Evolutionary conservation across 35 echinoderm and acorn worm genomes (phyloP).

Genomic region (Acanthaster planci): DNA sequence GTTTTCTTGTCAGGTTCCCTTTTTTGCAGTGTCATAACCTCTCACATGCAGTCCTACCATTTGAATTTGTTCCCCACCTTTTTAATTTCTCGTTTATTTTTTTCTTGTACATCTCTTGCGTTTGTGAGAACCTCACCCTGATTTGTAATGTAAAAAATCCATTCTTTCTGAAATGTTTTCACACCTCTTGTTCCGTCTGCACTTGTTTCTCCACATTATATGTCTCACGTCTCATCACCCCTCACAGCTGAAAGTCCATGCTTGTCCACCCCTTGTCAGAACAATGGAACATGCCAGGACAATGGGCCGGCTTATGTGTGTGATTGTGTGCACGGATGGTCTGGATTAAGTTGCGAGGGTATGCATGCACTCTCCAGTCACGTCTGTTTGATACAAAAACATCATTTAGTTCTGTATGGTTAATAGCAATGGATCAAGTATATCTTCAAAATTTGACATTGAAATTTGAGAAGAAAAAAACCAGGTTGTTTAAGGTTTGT

Average conservation of each 20-base stretch:
- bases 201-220: constrained; percentile 12
- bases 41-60: no score
- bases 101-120: background rate
- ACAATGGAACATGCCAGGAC: constrained; percentile 63
- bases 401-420: no score
- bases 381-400: background rate
- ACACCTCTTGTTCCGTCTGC: background rate
- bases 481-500: background rate
- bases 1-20: no score
- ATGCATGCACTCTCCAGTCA: background rate
- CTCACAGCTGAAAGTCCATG: constrained; percentile 15
- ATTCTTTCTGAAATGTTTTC: background rate
- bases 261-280: constrained; percentile 53
- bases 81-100: background rate
- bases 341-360: constrained; percentile 16
- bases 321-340: constrained; percentile 19
- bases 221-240: background rate
- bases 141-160: background rate
- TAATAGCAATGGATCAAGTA: no score
- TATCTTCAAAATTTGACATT: background rate
- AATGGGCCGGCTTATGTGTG: constrained; percentile 3
- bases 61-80: no score
- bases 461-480: background rate
- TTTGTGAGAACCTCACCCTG: background rate
- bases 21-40: no score